phyloP scores from a whole-genome alignment of 2,113 vertebrate genomes.

The Mobula hypostoma region DNA sequence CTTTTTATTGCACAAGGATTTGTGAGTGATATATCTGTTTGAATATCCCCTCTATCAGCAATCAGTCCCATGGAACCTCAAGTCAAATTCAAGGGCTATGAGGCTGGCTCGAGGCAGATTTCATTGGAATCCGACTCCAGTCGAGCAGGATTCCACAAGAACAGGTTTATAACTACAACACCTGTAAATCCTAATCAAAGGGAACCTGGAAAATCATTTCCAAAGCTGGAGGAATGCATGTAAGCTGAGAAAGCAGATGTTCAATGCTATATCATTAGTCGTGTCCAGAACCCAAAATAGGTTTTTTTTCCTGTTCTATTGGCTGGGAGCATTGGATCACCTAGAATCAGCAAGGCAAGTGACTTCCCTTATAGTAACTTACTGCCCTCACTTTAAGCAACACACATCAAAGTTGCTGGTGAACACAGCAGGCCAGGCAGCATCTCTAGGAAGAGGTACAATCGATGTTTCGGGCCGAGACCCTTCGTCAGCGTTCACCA shows the following conservation, averaged over 20 bases:
- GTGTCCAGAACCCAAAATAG: not conserved
- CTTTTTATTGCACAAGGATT: not conserved
- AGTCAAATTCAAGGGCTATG: not conserved
- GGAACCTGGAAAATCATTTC: not conserved
- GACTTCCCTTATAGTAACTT: not conserved
- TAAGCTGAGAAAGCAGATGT: not conserved
- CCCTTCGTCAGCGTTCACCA: too few relatives aligned
- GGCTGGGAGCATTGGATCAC: not conserved
- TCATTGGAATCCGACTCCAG: not conserved
- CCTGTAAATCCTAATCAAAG: not conserved
- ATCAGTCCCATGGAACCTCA: not conserved
- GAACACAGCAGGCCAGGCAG: too few relatives aligned
- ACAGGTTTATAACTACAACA: not conserved
- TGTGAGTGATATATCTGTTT: not conserved
- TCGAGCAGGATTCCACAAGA: not conserved
- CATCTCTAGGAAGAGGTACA: too few relatives aligned
- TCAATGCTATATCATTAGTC: not conserved
- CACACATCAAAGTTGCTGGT: too few relatives aligned
- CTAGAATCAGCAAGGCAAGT: not conserved
- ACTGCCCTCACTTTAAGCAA: not conserved
- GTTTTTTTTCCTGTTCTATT: not conserved
- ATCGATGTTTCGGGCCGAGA: too few relatives aligned
- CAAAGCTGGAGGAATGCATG: not conserved
- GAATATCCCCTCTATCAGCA: too few relatives aligned
- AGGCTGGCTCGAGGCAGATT: not conserved